A percentile compares a stretch with the other conserved stretches of the same genome.
phyloP scores from a whole-genome alignment of 2,113 vertebrate genomes.

The Leucosticte australis region DNA sequence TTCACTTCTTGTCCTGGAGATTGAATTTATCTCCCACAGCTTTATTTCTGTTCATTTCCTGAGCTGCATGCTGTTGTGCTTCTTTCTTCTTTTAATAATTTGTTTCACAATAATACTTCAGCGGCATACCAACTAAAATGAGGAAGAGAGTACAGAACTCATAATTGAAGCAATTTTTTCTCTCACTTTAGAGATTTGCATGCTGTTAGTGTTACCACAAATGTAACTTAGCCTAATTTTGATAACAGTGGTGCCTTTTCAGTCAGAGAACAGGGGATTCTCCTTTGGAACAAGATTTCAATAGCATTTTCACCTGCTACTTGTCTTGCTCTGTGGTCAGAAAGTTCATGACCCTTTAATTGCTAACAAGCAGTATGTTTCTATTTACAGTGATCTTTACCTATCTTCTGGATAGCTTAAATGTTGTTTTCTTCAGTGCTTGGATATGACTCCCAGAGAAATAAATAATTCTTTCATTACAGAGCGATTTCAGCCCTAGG shows the following conservation, averaged over 20 bases:
- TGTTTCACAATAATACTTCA: not conserved
- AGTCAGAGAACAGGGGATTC: not conserved
- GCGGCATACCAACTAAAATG: not conserved
- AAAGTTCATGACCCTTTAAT: not conserved
- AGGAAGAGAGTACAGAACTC: not conserved
- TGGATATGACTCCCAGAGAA: not conserved
- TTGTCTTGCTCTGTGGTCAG: not conserved
- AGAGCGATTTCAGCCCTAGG: not conserved
- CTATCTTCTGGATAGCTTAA: not conserved
- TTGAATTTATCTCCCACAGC: slow-evolving; percentile 30
- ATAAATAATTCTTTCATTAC: not conserved
- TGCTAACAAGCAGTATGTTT: not conserved
- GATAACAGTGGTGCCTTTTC: not conserved
- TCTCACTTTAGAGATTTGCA: not conserved
- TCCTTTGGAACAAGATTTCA: not conserved
- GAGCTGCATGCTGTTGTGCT: not conserved
- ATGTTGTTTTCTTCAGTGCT: not conserved
- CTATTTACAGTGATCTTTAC: not conserved
- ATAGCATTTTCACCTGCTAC: not conserved
- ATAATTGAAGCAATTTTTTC: not conserved
- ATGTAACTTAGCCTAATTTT: not conserved
- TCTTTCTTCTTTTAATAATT: slow-evolving; percentile 32
- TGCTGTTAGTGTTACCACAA: not conserved
- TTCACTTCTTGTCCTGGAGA: not conserved
- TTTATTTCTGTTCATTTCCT: slow-evolving; percentile 14